phyloP scores from a whole-genome alignment of 1,140 invertebrate species.

The Tigriopus japonicus region DNA sequence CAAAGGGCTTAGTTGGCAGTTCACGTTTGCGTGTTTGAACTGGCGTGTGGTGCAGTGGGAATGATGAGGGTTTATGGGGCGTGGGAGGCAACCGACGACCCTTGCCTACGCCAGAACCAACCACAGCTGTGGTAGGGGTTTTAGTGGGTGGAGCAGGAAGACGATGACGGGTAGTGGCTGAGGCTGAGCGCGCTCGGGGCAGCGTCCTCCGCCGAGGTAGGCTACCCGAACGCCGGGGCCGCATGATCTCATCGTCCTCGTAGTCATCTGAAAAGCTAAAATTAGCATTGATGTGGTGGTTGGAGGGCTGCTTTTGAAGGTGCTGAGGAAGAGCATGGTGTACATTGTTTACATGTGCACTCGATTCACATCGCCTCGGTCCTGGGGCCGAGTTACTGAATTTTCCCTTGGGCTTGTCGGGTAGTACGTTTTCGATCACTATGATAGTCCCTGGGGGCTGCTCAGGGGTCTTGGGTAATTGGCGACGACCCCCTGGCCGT shows the following conservation, averaged over 20 bases:
- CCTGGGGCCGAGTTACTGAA: neutral
- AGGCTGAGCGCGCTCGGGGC: neutral
- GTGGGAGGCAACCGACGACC: slow-evolving; percentile 4
- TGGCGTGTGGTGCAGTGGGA: neutral
- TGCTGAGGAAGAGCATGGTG: too few species aligned
- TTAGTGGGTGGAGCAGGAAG: neutral
- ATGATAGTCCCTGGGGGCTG: slow-evolving; percentile 11
- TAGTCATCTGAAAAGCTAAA: too few species aligned
- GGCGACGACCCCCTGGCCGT: slow-evolving; percentile 1
- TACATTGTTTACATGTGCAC: too few species aligned
- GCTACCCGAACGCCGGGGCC: neutral
- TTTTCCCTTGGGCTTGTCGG: neutral
- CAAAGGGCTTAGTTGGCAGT: slow-evolving; percentile 1
- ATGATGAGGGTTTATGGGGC: neutral
- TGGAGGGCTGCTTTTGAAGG: neutral
- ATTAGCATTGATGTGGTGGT: too few species aligned
- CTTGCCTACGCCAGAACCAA: neutral
- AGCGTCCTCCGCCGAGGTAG: neutral
- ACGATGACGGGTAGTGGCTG: neutral
- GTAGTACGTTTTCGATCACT: slow-evolving; percentile 10
- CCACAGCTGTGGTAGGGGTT: neutral
- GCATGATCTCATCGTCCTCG: too few species aligned
- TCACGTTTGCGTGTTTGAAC: neutral
- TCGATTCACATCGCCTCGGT: neutral
- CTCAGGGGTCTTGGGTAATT: slow-evolving; percentile 1